phyloP scores from a whole-genome alignment of 1,140 invertebrate species.

The Bombus confusus region DNA sequence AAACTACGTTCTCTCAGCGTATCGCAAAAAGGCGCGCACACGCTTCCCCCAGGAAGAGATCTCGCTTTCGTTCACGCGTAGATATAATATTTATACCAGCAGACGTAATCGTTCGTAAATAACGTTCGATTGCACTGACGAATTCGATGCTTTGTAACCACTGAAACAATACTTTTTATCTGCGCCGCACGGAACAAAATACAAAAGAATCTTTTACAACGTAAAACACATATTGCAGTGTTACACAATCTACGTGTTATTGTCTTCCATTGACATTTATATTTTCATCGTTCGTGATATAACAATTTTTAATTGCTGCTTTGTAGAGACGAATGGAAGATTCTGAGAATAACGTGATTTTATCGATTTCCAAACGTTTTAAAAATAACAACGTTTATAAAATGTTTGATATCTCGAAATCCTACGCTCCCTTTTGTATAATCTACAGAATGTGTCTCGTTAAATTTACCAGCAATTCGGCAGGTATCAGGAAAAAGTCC shows the following conservation, averaged over 20 bases:
- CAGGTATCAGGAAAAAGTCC: background rate
- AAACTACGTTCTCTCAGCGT: background rate
- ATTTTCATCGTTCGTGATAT: background rate
- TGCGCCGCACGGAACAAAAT: background rate
- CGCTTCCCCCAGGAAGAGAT: background rate
- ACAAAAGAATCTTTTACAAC: background rate
- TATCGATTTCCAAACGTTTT: too few species aligned
- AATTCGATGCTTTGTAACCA: slow-evolving; percentile 1
- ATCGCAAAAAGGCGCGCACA: background rate
- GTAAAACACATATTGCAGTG: too few species aligned
- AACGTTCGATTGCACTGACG: slow-evolving; percentile 37
- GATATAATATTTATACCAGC: background rate
- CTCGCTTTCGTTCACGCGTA: background rate
- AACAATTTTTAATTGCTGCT: background rate
- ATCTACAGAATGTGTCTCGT: background rate
- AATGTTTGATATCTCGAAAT: too few species aligned
- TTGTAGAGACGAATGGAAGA: background rate
- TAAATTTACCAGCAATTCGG: background rate
- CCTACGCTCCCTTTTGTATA: background rate
- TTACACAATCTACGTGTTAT: background rate
- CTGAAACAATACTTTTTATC: slow-evolving; percentile 21
- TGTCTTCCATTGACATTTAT: background rate
- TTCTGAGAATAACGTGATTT: background rate
- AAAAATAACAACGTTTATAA: too few species aligned
- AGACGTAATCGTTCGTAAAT: slow-evolving; percentile 20